These are phyloP conservation scores for Dendroctonus valens DNA, from an alignment of 1,140 invertebrate species.

Conservation along the genomic window DNA sequence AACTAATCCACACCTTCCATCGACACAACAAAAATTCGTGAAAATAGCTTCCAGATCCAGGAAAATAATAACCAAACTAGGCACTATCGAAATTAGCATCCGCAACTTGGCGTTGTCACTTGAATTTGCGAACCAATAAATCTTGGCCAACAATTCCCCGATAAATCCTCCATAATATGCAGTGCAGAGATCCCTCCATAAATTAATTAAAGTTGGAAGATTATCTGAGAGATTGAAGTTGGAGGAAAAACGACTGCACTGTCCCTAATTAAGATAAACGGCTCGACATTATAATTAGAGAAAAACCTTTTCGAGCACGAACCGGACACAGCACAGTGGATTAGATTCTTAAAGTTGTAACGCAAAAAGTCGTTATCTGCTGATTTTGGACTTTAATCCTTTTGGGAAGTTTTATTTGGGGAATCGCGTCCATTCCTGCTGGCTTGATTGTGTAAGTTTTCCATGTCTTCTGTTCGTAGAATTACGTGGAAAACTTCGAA, in stretches of 20 bases:
- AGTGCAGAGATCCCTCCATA: constrained; percentile 26
- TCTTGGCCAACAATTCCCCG: constrained; percentile 21
- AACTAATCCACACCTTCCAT: too few species aligned
- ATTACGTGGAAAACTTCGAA: too few species aligned
- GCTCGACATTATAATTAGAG: constrained; percentile 29
- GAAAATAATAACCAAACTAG: constrained; percentile 13
- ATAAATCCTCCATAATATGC: constrained; percentile 30
- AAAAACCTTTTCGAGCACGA: constrained; percentile 29
- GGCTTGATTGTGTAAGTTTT: too few species aligned
- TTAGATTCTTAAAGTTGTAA: constrained; percentile 17
- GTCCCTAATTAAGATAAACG: constrained; percentile 32
- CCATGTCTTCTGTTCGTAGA: too few species aligned
- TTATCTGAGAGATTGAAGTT: constrained; percentile 30
- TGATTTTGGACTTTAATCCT: constrained; percentile 8
- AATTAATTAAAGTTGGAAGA: constrained; percentile 33
- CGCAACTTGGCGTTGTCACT: constrained; percentile 17
- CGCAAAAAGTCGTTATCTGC: constrained; percentile 21
- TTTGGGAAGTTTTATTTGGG: constrained; percentile 6
- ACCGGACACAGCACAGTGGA: constrained; percentile 24
- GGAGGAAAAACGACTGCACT: constrained; percentile 29
- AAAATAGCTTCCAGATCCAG: too few species aligned
- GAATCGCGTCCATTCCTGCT: too few species aligned
- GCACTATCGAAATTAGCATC: constrained; percentile 6
- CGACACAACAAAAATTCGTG: too few species aligned
- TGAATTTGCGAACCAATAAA: constrained; percentile 22